Conservation (phyloP, 1,140 invertebrate genomes). For the Scaptomyza hsui region DNA sequence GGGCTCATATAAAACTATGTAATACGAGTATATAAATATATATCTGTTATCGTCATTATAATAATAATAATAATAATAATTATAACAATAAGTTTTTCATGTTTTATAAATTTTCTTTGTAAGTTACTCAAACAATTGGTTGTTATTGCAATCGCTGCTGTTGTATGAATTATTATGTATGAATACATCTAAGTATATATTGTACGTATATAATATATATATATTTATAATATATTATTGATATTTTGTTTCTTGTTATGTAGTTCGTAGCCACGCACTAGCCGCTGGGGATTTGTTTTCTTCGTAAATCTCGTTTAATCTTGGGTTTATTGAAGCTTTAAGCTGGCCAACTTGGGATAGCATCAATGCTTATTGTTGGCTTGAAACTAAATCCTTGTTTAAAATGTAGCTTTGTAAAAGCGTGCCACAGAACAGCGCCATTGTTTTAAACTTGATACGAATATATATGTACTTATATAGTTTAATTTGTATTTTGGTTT, state of each 20-base stretch:
- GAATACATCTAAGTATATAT: conserved; percentile 54
- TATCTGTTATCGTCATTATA: conserved; percentile 24
- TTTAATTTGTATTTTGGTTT: conserved; percentile 47
- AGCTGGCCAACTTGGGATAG: conserved; percentile 38
- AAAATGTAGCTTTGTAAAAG: conserved; percentile 29
- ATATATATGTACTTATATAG: conserved; percentile 34
- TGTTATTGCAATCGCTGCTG: conserved; percentile 33
- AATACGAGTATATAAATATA: conserved; percentile 28
- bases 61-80: conserved; percentile 11
- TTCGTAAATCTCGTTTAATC: background rate
- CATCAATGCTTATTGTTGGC: conserved; percentile 3
- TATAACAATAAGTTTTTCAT: conserved; percentile 5
- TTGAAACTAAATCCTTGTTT: conserved; percentile 42
- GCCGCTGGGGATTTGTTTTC: conserved; percentile 55
- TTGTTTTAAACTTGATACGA: conserved; percentile 36
- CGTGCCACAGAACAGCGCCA: conserved; percentile 49
- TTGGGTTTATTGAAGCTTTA: conserved; percentile 44
- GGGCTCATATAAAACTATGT: conserved; percentile 14
- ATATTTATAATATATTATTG: conserved; percentile 66
- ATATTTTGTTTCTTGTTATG: conserved; percentile 47
- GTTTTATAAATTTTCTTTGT: conserved; percentile 47
- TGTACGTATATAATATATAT: conserved; percentile 44
- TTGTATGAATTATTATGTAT: conserved; percentile 27
- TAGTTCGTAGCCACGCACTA: conserved; percentile 52
- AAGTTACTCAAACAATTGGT: conserved; percentile 38